Evolutionary conservation across 2,888 invertebrate species (phyloP).

Genomic region (Sericinus montela): DNA sequence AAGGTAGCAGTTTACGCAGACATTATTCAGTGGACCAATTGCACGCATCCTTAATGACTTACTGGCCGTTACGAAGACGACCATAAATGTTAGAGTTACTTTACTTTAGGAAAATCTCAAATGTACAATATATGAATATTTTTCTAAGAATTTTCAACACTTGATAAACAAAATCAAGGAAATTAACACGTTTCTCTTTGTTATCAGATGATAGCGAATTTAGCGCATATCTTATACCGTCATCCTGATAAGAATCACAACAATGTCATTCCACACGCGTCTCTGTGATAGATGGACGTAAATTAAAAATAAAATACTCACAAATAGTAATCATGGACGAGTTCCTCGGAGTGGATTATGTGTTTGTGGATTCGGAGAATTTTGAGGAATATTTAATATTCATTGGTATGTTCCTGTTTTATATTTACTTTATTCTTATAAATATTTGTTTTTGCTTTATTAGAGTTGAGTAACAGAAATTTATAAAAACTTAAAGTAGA

Average conservation of each 20-base stretch:
- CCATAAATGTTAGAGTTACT: too few species aligned
- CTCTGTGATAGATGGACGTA: not conserved
- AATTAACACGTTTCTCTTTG: slow-evolving; percentile 3
- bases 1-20: too few species aligned
- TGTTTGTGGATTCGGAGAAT: slow-evolving; percentile 31
- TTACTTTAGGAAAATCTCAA: too few species aligned
- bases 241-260: slow-evolving; percentile 10
- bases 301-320: not conserved
- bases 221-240: slow-evolving; percentile 9
- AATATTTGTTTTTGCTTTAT: too few species aligned
- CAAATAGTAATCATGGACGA: slow-evolving; percentile 44
- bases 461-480: too few species aligned
- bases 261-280: slow-evolving; percentile 2
- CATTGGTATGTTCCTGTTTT: slow-evolving; percentile 27
- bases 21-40: too few species aligned
- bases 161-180: slow-evolving; percentile 1
- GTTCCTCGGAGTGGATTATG: slow-evolving; percentile 43
- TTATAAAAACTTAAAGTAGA: too few species aligned
- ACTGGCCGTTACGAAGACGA: too few species aligned
- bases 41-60: too few species aligned
- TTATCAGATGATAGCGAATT: slow-evolving; percentile 14
- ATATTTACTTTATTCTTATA: not conserved
- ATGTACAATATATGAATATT: too few species aligned
- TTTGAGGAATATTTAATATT: slow-evolving; percentile 37
- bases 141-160: too few species aligned